Evolutionary conservation across 2,888 invertebrate species (phyloP).

Genomic region (Ectropis crepuscularia): DNA sequence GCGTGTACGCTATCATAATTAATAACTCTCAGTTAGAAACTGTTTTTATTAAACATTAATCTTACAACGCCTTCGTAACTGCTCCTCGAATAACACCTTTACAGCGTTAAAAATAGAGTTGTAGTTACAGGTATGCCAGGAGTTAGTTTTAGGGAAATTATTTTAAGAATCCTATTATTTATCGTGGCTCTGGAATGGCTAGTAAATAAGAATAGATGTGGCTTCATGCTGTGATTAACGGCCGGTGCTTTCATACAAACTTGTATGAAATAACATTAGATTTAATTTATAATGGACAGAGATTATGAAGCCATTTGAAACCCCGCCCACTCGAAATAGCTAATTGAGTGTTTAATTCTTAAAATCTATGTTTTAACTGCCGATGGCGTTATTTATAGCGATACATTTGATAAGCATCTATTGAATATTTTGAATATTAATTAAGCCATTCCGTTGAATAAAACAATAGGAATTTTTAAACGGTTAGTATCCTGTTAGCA

Average conservation of each 20-base stretch:
- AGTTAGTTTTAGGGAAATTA: slow-evolving; percentile 59
- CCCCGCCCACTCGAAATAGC: slow-evolving; percentile 62
- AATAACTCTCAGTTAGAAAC: slow-evolving; percentile 57
- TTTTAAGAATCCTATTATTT: slow-evolving; percentile 72
- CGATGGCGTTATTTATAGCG: slow-evolving; percentile 64
- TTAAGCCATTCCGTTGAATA: slow-evolving; percentile 19
- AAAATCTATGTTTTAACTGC: slow-evolving; percentile 50
- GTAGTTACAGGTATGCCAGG: slow-evolving; percentile 37
- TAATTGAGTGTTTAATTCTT: slow-evolving; percentile 67
- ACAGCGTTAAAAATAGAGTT: slow-evolving; percentile 44
- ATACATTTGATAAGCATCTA: slow-evolving; percentile 40
- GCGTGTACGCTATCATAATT: slow-evolving; percentile 54
- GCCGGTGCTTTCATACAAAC: slow-evolving; percentile 59
- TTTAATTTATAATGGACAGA: slow-evolving; percentile 68
- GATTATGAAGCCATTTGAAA: slow-evolving; percentile 71
- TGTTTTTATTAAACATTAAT: slow-evolving; percentile 54
- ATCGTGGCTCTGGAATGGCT: slow-evolving; percentile 60
- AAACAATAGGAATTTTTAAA: slow-evolving; percentile 21
- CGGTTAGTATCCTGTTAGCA: slow-evolving; percentile 16
- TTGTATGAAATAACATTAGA: slow-evolving; percentile 70
- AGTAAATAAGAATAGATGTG: slow-evolving; percentile 71
- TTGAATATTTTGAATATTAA: slow-evolving; percentile 32
- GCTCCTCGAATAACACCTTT: slow-evolving; percentile 40
- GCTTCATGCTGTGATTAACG: slow-evolving; percentile 78
- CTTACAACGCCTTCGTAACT: slow-evolving; percentile 42